Conservation (phyloP, 2,797 vertebrate genomes). For the Eleutherodactylus coqui region DNA sequence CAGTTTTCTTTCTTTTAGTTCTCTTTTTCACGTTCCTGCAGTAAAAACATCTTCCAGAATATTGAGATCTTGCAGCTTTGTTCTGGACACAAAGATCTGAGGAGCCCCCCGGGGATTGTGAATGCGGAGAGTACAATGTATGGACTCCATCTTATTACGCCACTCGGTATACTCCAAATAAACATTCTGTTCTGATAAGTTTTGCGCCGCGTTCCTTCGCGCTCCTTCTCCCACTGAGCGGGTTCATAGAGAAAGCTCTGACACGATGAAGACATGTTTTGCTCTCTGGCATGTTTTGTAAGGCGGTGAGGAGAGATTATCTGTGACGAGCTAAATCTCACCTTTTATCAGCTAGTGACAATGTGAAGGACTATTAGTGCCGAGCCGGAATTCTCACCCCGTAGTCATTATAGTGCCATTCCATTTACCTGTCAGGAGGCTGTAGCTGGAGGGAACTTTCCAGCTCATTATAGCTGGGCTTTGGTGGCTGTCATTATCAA, state of each 20-base stretch:
- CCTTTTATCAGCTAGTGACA: slow-evolving; percentile 48
- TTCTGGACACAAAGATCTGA: too few species aligned
- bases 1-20: too few species aligned
- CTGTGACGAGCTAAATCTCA: slow-evolving; percentile 46
- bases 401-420: slow-evolving; percentile 3
- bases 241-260: slow-evolving; percentile 9
- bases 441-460: slow-evolving; percentile 40
- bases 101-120: too few species aligned
- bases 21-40: too few species aligned
- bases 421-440: background rate
- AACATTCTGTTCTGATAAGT: background rate
- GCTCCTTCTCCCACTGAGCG: background rate
- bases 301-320: slow-evolving; percentile 33
- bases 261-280: slow-evolving; percentile 28
- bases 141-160: background rate
- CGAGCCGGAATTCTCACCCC: background rate
- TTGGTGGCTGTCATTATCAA: slow-evolving; percentile 33
- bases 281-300: slow-evolving; percentile 11
- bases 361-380: background rate
- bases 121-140: background rate
- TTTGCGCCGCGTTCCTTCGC: background rate
- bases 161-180: background rate
- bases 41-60: too few species aligned
- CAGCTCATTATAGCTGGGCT: slow-evolving; percentile 56
- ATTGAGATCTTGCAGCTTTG: too few species aligned